Conservation (phyloP, 2,797 vertebrate species). For the Momotus momota region DNA sequence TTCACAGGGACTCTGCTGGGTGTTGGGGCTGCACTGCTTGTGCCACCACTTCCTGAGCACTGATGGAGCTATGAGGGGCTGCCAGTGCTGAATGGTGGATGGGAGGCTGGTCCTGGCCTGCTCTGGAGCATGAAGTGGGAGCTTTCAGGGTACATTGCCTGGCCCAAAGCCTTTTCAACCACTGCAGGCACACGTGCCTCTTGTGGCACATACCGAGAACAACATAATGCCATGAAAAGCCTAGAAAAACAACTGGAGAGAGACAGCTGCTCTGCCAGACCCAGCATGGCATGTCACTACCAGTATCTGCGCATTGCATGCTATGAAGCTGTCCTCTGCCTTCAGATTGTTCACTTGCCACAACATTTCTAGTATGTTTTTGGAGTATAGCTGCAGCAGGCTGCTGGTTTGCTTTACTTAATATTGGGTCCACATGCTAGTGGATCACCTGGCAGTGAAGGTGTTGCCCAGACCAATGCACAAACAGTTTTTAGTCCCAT, state of each 20-base stretch:
- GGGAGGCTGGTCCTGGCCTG: neutral
- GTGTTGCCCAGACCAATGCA: neutral
- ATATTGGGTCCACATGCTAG: neutral
- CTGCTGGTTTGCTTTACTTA: neutral
- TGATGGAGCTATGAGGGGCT: neutral
- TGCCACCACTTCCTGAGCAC: neutral
- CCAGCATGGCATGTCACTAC: neutral
- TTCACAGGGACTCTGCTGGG: neutral
- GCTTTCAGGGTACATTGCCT: neutral
- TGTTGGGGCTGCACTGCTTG: neutral
- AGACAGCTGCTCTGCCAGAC: neutral
- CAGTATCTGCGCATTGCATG: neutral
- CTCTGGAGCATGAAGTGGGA: neutral
- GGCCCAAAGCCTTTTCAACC: neutral
- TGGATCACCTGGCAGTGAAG: too few species aligned
- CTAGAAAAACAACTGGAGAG: neutral
- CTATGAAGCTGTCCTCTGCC: neutral
- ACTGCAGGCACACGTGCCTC: neutral
- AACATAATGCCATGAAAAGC: neutral
- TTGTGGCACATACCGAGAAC: neutral
- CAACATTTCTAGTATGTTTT: neutral
- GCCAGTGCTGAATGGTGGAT: fast-evolving
- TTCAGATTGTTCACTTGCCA: neutral
- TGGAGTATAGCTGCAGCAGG: neutral
- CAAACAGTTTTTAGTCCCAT: neutral